phyloP scores from a whole-genome alignment of 1,140 invertebrate genomes.

The Coelopa frigida region DNA sequence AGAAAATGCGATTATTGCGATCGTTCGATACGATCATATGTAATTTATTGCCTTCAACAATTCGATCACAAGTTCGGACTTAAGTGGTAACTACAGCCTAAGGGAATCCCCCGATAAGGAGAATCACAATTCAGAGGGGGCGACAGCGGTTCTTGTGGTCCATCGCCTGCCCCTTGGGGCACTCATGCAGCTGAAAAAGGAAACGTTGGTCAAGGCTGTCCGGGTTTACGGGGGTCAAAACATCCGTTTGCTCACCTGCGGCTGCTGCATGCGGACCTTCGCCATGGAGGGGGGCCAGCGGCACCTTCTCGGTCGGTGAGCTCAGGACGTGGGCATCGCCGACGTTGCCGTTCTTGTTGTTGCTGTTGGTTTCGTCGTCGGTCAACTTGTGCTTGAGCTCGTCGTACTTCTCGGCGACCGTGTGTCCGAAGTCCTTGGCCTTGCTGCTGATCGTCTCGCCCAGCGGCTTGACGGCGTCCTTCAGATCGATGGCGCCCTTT shows the following conservation, averaged over 20 bases:
- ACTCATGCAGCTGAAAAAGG: conserved; percentile 15
- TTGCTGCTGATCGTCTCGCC: conserved; percentile 27
- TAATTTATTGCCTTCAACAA: no score
- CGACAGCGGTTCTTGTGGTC: conserved; percentile 10
- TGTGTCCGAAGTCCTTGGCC: conserved; percentile 29
- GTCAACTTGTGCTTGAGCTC: conserved; percentile 35
- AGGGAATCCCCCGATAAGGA: no score
- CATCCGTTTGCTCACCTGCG: conserved; percentile 11
- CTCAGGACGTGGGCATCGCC: background rate
- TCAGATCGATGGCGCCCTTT: conserved; percentile 27
- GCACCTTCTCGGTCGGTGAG: conserved; percentile 31
- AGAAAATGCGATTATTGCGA: no score
- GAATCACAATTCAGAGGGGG: no score
- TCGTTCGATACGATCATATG: no score
- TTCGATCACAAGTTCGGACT: no score
- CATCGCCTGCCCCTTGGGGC: conserved; percentile 5
- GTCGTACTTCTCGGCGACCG: conserved; percentile 31
- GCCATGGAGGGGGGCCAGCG: conserved; percentile 24
- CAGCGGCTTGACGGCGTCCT: conserved; percentile 27
- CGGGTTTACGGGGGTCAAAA: conserved; percentile 1
- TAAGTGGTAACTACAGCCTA: no score
- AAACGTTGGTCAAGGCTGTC: conserved; percentile 17
- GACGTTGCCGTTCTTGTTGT: conserved; percentile 2
- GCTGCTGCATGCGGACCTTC: conserved; percentile 2
- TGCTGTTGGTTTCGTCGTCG: conserved; percentile 28